Conservation (phyloP, 2,797 vertebrate species). For the Lithobates sylvaticus region DNA sequence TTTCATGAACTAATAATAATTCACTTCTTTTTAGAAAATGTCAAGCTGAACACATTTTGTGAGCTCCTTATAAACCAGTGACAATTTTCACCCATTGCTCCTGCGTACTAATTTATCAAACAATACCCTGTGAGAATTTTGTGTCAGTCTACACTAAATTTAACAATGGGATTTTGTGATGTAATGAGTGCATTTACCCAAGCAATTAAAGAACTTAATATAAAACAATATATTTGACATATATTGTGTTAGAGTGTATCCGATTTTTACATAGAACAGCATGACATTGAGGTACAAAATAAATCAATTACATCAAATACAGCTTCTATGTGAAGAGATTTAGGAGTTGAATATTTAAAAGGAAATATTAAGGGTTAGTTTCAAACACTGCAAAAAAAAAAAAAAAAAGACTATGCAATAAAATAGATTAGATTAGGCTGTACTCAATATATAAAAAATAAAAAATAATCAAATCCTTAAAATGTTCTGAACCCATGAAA, state of each 20-base stretch:
- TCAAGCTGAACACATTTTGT: constrained; percentile 40
- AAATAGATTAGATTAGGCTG: too few species aligned
- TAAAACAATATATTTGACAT: not conserved
- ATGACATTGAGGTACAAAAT: not conserved
- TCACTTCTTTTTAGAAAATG: constrained; percentile 26
- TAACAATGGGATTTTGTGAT: not conserved
- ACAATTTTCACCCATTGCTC: not conserved
- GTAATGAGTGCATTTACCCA: not conserved
- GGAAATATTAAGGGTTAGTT: not conserved
- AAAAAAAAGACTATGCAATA: too few species aligned
- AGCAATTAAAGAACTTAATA: not conserved
- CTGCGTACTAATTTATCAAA: not conserved
- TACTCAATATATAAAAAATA: too few species aligned
- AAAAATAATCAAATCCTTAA: too few species aligned
- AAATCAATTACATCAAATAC: not conserved
- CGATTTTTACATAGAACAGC: not conserved
- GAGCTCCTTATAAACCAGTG: constrained; percentile 29
- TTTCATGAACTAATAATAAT: constrained; percentile 35
- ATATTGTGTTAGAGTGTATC: not conserved
- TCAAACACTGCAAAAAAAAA: too few species aligned
- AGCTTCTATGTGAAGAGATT: not conserved
- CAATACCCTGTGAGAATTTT: not conserved
- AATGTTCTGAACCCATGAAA: too few species aligned
- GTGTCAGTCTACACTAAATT: not conserved
- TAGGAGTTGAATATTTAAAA: not conserved